Conservation (phyloP, 2,113 vertebrate genomes). For the Morone chrysops region DNA sequence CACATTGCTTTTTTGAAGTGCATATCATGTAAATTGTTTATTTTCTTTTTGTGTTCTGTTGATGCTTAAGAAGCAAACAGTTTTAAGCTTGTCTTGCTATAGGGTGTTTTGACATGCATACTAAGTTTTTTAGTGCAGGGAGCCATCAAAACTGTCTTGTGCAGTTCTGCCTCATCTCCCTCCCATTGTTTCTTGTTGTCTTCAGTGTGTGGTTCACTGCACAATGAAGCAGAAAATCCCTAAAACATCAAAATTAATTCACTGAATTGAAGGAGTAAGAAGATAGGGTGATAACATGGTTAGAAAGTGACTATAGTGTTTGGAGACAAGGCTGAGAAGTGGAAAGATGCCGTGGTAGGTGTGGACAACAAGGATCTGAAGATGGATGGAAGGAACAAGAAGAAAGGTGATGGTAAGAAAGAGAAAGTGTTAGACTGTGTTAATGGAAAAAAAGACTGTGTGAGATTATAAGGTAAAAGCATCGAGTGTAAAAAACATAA, state of each 20-base stretch:
- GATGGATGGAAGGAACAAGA: not conserved
- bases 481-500: not conserved
- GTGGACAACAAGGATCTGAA: not conserved
- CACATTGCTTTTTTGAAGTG: constrained; percentile 25
- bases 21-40: not conserved
- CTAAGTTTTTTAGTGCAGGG: not conserved
- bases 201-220: not conserved
- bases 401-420: not conserved
- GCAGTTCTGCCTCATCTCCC: not conserved
- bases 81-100: not conserved
- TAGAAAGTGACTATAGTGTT: not conserved
- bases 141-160: not conserved
- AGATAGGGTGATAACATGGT: not conserved
- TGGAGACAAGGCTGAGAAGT: constrained; percentile 3
- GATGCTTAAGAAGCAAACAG: not conserved
- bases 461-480: not conserved
- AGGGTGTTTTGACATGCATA: not conserved
- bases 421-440: not conserved
- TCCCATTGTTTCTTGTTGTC: not conserved
- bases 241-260: not conserved
- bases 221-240: not conserved
- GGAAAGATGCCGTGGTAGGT: not conserved
- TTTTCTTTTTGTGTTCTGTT: not conserved
- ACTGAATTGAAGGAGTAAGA: not conserved
- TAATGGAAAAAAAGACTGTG: not conserved